Evolutionary conservation across 2,113 vertebrate genomes (phyloP).

Genomic region (Anarrhichthys ocellatus): DNA sequence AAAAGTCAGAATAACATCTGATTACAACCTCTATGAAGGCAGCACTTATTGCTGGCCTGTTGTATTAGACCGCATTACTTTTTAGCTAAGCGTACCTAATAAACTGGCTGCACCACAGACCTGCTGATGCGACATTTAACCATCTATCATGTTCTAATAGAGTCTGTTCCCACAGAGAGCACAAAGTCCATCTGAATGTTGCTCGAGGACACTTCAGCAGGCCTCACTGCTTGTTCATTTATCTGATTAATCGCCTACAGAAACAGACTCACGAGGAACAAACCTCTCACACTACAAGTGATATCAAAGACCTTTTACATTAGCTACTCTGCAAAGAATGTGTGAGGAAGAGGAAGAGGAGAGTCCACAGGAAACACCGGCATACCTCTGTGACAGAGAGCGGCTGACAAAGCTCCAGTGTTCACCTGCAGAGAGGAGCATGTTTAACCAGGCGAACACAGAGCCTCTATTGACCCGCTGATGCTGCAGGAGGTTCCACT

Average conservation of each 20-base stretch:
- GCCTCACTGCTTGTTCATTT: constrained; percentile 2
- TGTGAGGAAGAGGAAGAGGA: not conserved
- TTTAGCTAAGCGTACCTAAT: not conserved
- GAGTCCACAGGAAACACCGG: not conserved
- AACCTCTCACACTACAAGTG: not conserved
- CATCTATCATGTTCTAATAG: not conserved
- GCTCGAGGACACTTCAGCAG: constrained; percentile 10
- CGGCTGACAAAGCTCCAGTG: not conserved
- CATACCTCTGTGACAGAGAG: not conserved
- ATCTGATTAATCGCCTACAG: not conserved
- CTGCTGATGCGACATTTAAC: not conserved
- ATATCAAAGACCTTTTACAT: not conserved
- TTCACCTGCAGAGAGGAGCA: not conserved
- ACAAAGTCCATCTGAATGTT: not conserved
- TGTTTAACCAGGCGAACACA: not conserved
- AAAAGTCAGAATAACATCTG: too few species aligned
- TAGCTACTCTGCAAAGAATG: not conserved
- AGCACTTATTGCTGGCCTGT: not conserved
- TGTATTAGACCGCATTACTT: not conserved
- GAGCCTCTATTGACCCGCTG: not conserved
- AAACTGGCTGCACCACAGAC: not conserved
- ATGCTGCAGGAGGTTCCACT: not conserved
- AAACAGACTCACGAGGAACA: not conserved
- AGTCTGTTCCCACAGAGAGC: constrained; percentile 18
- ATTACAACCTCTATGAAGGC: not conserved